Evolutionary conservation across 2,888 invertebrate species (phyloP).

Genomic region (Coelinius sp.): DNA sequence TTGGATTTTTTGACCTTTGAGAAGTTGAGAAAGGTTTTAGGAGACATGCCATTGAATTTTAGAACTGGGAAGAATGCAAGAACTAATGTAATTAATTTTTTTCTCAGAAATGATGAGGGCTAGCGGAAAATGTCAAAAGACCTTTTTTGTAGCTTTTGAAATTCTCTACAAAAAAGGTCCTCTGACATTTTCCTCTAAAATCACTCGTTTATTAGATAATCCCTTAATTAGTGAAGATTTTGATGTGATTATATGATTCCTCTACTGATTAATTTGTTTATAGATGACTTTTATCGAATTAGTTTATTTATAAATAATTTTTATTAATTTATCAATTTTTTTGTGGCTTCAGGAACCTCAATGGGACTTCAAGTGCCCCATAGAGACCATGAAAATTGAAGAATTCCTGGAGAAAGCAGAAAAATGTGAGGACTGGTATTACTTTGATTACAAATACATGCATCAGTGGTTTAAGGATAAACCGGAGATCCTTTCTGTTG

Average conservation of each 20-base stretch:
- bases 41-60: slow-evolving; percentile 74
- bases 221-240: too few relatives aligned
- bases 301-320: neutral
- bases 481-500: slow-evolving; percentile 73
- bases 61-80: slow-evolving; percentile 70
- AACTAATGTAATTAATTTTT: slow-evolving; percentile 61
- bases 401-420: slow-evolving; percentile 73
- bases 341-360: slow-evolving; percentile 74
- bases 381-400: slow-evolving; percentile 75
- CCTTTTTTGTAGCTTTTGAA: too few relatives aligned
- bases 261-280: neutral
- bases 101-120: too few relatives aligned
- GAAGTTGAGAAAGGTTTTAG: slow-evolving; percentile 76
- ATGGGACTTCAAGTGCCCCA: slow-evolving; percentile 84
- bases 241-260: too few relatives aligned
- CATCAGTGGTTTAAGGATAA: slow-evolving; percentile 77
- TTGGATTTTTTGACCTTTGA: slow-evolving; percentile 76
- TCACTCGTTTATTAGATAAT: too few relatives aligned
- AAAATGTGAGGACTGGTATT: slow-evolving; percentile 77
- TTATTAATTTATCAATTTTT: slow-evolving; percentile 1
- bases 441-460: slow-evolving; percentile 89
- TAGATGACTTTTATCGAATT: slow-evolving; percentile 1
- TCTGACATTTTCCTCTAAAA: too few relatives aligned
- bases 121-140: too few relatives aligned
- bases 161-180: too few relatives aligned